A percentile compares a stretch with the other conserved stretches of the same genome.
These are phyloP conservation scores for Leontocebus nigricollis DNA, from an alignment of 2,797 vertebrate genomes.

Conservation along the genomic window DNA sequence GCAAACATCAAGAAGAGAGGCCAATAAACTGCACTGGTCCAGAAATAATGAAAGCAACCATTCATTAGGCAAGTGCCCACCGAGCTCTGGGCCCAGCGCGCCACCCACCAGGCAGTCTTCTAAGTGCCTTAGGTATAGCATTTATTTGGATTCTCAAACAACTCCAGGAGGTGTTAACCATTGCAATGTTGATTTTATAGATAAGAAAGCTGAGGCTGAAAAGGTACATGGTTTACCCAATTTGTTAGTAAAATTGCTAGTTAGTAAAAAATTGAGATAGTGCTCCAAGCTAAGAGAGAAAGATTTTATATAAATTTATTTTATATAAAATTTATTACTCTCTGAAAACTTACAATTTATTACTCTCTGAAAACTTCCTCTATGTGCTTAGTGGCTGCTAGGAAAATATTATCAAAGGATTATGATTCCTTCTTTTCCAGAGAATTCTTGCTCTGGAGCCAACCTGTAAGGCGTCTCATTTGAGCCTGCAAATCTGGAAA, in stretches of 20 bases:
- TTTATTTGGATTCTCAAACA: not conserved
- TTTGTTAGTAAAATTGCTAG: not conserved
- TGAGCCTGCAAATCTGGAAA: constrained; percentile 44
- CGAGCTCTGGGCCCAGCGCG: not conserved
- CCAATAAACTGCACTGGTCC: accelerated
- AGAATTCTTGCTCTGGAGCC: constrained; percentile 60
- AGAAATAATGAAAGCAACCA: not conserved
- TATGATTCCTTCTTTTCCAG: constrained; percentile 60
- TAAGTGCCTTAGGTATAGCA: too few species aligned
- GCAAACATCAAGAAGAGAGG: not conserved
- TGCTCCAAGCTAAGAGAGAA: not conserved
- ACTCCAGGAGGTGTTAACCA: too few species aligned
- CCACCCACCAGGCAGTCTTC: not conserved
- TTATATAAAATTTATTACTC: too few species aligned
- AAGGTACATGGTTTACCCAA: not conserved
- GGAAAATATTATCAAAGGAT: constrained; percentile 71
- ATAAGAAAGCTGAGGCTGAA: not conserved
- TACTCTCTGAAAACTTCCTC: constrained; percentile 36
- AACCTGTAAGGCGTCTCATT: not conserved
- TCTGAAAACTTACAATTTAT: constrained; percentile 1
- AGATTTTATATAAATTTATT: not conserved
- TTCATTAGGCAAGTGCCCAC: not conserved
- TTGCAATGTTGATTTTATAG: not conserved
- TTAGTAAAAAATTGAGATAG: not conserved
- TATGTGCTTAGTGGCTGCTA: not conserved